phyloP scores from a whole-genome alignment of 2,888 invertebrate genomes.

The Nebria salina region DNA sequence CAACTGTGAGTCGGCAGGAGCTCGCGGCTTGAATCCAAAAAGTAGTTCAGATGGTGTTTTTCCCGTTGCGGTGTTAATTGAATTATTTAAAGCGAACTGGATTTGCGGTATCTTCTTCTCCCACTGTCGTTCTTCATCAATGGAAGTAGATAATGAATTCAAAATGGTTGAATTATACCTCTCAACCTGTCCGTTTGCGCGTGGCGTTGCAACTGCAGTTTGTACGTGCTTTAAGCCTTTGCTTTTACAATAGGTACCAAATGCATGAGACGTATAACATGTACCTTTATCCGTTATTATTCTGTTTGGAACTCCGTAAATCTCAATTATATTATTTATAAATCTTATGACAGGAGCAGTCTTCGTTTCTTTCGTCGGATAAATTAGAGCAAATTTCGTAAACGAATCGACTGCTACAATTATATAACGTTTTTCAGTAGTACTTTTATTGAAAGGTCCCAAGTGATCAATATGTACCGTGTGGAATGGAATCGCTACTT shows the following conservation, averaged over 20 bases:
- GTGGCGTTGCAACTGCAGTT: slow-evolving; percentile 54
- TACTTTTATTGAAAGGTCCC: slow-evolving; percentile 58
- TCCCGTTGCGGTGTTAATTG: slow-evolving; percentile 51
- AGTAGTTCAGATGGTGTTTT: slow-evolving; percentile 50
- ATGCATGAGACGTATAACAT: slow-evolving; percentile 56
- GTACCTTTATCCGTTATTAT: slow-evolving; percentile 59
- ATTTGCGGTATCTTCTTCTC: slow-evolving; percentile 54
- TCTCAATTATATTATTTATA: slow-evolving; percentile 50
- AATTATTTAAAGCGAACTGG: slow-evolving; percentile 55
- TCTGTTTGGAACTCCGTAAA: slow-evolving; percentile 53
- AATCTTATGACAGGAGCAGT: slow-evolving; percentile 51
- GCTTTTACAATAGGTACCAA: slow-evolving; percentile 54
- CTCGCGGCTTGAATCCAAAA: slow-evolving; percentile 52
- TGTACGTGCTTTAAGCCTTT: slow-evolving; percentile 53
- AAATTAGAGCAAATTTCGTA: slow-evolving; percentile 56
- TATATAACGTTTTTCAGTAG: slow-evolving; percentile 54
- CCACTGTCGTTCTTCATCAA: slow-evolving; percentile 55
- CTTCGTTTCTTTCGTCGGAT: slow-evolving; percentile 53
- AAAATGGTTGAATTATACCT: slow-evolving; percentile 55
- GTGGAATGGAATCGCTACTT: slow-evolving; percentile 57
- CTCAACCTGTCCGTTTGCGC: slow-evolving; percentile 57
- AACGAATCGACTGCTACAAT: slow-evolving; percentile 58
- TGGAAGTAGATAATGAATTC: slow-evolving; percentile 52
- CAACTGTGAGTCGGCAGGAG: slow-evolving; percentile 16
- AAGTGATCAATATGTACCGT: slow-evolving; percentile 61